phyloP scores from a whole-genome alignment of 2,888 invertebrate species.

The Sphaeridia pumilis region DNA sequence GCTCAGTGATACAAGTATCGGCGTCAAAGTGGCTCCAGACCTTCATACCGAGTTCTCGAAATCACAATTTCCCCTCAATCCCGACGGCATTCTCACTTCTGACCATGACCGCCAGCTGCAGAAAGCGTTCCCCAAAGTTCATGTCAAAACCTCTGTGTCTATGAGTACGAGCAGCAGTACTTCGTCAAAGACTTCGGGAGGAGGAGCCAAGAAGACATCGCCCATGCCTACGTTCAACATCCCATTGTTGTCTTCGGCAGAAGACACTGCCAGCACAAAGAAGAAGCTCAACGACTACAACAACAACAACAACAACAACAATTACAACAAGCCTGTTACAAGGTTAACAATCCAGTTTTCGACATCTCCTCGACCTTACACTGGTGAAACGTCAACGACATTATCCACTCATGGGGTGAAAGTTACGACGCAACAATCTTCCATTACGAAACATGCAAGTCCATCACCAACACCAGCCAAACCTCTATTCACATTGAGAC shows the following conservation, averaged over 20 bases:
- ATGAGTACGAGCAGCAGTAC: slow-evolving; percentile 11
- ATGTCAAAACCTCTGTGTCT: slow-evolving; percentile 12
- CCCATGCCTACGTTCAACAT: too few relatives aligned
- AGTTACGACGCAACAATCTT: neutral
- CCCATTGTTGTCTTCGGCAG: too few relatives aligned
- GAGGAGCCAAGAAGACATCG: neutral
- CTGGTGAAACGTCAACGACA: neutral
- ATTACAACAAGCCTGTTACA: neutral
- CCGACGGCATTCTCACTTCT: slow-evolving; percentile 10
- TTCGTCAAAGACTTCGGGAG: neutral
- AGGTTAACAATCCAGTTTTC: neutral
- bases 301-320: too few relatives aligned
- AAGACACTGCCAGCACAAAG: too few relatives aligned
- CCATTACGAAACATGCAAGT: slow-evolving; percentile 1
- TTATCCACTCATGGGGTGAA: slow-evolving; percentile 1
- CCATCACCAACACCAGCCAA: slow-evolving; percentile 3
- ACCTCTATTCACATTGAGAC: slow-evolving; percentile 12
- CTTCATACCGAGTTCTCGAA: slow-evolving; percentile 2
- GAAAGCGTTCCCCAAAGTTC: slow-evolving; percentile 3
- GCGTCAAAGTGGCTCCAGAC: slow-evolving; percentile 9
- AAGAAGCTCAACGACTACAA: too few relatives aligned
- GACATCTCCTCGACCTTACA: neutral
- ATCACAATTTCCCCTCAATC: slow-evolving; percentile 2
- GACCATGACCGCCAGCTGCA: slow-evolving; percentile 12
- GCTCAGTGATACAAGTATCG: slow-evolving; percentile 4